phyloP scores from a whole-genome alignment of 2,888 invertebrate genomes.

The Parelbella ahira region DNA sequence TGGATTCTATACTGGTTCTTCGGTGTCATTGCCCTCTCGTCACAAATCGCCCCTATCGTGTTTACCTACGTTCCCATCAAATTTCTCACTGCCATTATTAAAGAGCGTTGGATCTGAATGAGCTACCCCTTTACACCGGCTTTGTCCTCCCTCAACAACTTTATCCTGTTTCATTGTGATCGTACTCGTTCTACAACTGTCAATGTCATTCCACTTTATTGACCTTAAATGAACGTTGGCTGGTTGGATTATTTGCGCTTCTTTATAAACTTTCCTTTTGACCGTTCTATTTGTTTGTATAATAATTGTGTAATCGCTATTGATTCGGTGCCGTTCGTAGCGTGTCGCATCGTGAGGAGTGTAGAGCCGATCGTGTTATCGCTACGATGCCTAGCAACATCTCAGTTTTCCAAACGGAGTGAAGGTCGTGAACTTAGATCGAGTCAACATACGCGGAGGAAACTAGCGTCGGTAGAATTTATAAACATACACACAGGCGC shows the following conservation, averaged over 20 bases:
- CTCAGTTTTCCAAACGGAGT: neutral
- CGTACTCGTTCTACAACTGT: conserved; percentile 16
- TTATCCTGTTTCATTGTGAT: conserved; percentile 13
- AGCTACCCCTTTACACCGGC: conserved; percentile 20
- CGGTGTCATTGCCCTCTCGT: conserved; percentile 20
- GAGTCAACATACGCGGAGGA: neutral
- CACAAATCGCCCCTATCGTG: conserved; percentile 13
- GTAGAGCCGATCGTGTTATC: too few relatives aligned
- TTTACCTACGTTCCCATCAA: conserved; percentile 9
- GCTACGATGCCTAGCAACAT: conserved; percentile 10
- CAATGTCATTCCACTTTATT: conserved; percentile 9
- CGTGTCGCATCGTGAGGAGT: too few relatives aligned
- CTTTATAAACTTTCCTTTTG: conserved; percentile 3
- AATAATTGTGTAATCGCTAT: too few relatives aligned
- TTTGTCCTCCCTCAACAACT: neutral
- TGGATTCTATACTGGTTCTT: conserved; percentile 17
- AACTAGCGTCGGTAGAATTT: too few relatives aligned
- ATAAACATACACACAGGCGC: too few relatives aligned
- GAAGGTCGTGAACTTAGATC: neutral
- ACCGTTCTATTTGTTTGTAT: conserved; percentile 1
- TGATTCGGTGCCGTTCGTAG: too few relatives aligned
- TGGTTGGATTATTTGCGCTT: conserved; percentile 3
- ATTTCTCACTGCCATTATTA: conserved; percentile 10
- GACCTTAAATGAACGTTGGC: conserved; percentile 12
- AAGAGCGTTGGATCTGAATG: conserved; percentile 13